These are phyloP conservation scores for Eretmocerus hayati DNA, from an alignment of 2,888 invertebrate species.

Conservation along the genomic window DNA sequence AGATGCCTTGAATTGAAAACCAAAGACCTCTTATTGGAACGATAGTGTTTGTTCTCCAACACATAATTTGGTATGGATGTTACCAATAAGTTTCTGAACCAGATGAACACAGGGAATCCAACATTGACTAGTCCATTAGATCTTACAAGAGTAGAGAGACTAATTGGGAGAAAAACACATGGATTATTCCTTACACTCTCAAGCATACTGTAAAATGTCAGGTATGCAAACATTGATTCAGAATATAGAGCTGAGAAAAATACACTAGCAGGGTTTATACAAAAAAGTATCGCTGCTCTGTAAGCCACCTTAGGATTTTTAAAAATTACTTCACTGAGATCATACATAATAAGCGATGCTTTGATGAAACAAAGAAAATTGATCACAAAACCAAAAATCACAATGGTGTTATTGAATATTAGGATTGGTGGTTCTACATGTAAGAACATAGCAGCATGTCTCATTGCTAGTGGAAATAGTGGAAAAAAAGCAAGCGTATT, in stretches of 20 bases:
- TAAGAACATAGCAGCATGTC: conserved; percentile 37
- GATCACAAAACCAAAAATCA: conserved; percentile 62
- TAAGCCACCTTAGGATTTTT: conserved; percentile 66
- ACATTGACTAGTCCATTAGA: conserved; percentile 79
- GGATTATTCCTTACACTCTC: conserved; percentile 57
- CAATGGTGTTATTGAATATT: conserved; percentile 55
- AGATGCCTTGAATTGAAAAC: conserved; percentile 18
- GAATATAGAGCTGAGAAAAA: conserved; percentile 94
- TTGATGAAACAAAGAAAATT: conserved; percentile 68
- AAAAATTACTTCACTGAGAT: conserved; percentile 61
- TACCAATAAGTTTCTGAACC: conserved; percentile 51
- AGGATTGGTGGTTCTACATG: conserved; percentile 43
- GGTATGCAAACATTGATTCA: conserved; percentile 77
- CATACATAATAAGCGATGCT: conserved; percentile 64
- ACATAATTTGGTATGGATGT: conserved; percentile 49
- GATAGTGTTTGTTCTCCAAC: conserved; percentile 47
- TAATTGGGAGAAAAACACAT: conserved; percentile 50
- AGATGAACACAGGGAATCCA: conserved; percentile 67
- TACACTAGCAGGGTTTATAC: conserved; percentile 90
- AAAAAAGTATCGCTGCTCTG: conserved; percentile 73
- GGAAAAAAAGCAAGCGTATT: conserved; percentile 93
- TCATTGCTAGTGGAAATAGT: conserved; percentile 69
- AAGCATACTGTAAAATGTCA: conserved; percentile 72
- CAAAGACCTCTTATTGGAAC: conserved; percentile 45
- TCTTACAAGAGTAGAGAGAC: conserved; percentile 63